Conservation (phyloP, 2,797 vertebrate genomes). For the Ibycter americanus region DNA sequence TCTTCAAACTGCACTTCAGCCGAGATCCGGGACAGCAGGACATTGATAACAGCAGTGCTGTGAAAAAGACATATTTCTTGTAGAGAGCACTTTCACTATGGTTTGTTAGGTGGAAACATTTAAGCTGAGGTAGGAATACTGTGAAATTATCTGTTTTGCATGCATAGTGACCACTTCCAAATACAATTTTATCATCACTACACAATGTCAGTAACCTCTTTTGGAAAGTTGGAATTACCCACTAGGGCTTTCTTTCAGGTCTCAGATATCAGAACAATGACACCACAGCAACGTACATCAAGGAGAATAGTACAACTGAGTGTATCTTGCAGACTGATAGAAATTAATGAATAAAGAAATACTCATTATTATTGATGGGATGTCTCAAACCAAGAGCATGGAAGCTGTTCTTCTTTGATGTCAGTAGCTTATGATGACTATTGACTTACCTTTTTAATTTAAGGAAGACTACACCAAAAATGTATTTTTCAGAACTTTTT, state of each 20-base stretch:
- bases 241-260: not conserved
- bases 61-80: not conserved
- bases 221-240: not conserved
- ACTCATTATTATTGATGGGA: not conserved
- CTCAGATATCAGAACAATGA: not conserved
- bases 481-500: constrained; percentile 41
- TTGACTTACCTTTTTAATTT: constrained; percentile 32
- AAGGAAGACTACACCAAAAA: not conserved
- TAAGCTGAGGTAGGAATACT: not conserved
- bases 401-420: not conserved
- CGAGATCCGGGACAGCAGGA: not conserved
- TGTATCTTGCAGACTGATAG: not conserved
- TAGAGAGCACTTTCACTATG: not conserved
- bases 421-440: constrained; percentile 11
- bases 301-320: not conserved
- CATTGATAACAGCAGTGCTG: not conserved
- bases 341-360: constrained; percentile 1
- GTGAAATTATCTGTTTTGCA: not conserved
- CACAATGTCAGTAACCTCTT: not conserved
- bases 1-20: not conserved
- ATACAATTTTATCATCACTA: not conserved
- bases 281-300: not conserved
- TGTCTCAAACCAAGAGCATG: not conserved
- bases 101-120: not conserved
- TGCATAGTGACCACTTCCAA: not conserved